Evolutionary conservation across 2,888 invertebrate species (phyloP), one percentile per base, ranked within the genome.

Genomic region (Apodemia duryi): DNA sequence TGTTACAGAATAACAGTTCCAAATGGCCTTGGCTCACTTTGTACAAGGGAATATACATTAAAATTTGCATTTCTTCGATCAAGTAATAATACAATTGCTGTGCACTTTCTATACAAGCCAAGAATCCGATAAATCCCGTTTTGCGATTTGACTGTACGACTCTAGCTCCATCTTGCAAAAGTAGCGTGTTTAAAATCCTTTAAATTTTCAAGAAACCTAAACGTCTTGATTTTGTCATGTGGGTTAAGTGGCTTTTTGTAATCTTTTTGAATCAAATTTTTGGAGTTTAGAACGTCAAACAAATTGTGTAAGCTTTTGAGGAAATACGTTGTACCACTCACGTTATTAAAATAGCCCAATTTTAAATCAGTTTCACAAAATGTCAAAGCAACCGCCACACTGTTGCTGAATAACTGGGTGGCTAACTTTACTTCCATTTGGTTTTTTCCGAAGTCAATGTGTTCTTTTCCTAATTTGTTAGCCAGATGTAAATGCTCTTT

Each of bases 11-110:
- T n/a, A 51, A 51, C 9, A 51, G 51, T 9, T 51, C 51, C 51
- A 51, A 51, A 9, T 51, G n/a, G n/a, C n/a, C 51, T 51, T 13
- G 51, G 51, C n/a, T 51, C 51, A 51, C 51, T 51, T 51, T n/a
- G 6, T 51, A 51, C 51, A 51, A 3, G 9, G n/a, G 51, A 51
- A 51, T 51, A 4, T 51, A 51, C 4, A 9, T 7, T 51, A 51
- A 51, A 4, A 9, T n/a, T 51, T 51, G 6, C n/a, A n/a, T 51
- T 51, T 51, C n/a, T 51, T 51, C 51, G 7, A 51, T n/a, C 2
- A 51, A 51, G n/a, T 51, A 9, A 51, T 9, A 2, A 51, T 10
- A 49, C 49, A 49, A 1, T 49, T 13, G 49, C 13, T 49, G 49
- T 49, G 49, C 49, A 7, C 49, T 49, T 49, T 49, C 49, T 49